Evolutionary conservation across 37 sponge, comb jelly and placozoan species (phyloP).

Genomic region (Theonella swinhoei): DNA sequence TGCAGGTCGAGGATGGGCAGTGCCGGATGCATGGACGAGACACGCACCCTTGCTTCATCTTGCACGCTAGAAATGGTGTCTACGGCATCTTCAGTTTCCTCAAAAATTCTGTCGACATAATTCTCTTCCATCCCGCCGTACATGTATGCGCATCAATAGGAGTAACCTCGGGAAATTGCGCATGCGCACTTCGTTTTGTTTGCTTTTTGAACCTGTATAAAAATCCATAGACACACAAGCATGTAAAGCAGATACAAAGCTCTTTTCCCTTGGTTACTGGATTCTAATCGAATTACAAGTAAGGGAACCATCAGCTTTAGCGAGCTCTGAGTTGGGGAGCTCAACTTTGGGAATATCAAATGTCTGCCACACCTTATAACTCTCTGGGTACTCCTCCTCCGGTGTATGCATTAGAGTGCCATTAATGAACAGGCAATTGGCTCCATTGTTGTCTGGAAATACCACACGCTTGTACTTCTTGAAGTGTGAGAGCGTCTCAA

Average conservation of each 20-base stretch:
- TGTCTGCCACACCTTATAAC: constrained; percentile 59
- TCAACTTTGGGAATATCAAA: constrained; percentile 28
- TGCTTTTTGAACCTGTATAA: neutral
- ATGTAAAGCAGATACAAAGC: neutral
- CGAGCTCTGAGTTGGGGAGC: constrained; percentile 58
- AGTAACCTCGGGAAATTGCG: neutral
- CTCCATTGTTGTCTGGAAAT: constrained; percentile 76
- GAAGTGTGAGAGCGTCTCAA: constrained; percentile 48
- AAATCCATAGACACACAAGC: neutral
- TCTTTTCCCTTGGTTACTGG: too few relatives aligned
- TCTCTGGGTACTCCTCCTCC: constrained; percentile 59
- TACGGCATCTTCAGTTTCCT: constrained; percentile 57
- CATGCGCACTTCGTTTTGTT: neutral
- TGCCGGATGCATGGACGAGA: constrained; percentile 71
- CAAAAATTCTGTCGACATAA: constrained; percentile 31
- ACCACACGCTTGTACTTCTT: constrained; percentile 39
- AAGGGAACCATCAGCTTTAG: constrained; percentile 80
- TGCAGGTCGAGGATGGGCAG: constrained; percentile 94
- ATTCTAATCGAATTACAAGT: constrained; percentile 76
- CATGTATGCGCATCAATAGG: neutral
- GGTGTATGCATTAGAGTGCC: constrained; percentile 62
- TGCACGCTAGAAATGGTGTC: constrained; percentile 74
- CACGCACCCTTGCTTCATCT: constrained; percentile 58
- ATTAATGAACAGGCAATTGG: constrained; percentile 80
- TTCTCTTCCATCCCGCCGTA: neutral